Base-by-base conservation (phyloP, 2,113 vertebrate species). In the Climacteris rufus region DNA sequence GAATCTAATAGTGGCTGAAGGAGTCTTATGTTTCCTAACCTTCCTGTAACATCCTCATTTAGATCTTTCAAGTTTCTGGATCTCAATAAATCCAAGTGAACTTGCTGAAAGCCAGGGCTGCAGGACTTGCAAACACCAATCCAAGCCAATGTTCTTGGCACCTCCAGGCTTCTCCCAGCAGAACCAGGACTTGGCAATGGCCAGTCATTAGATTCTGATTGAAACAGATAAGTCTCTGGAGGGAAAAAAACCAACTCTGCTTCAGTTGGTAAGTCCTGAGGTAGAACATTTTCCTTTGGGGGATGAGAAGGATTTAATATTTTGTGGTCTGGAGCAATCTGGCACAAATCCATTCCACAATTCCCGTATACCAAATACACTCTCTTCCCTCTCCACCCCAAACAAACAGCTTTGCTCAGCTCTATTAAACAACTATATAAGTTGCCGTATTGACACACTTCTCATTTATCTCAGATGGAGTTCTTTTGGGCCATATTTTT, bases 401-500 rank as follows among this genome's bases (percentile, higher is more conserved):
- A n/a, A 23, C 33, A 86, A 64, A 47, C 9, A 72, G 22, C 47
- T 92, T 87, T 82, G 74, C 49, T 91, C n/a, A 72, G 22, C 49
- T 84, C 35, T 27, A 52, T 79, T 79, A 56, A 76, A 91, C 60
- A 81, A 14, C 63, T 17, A 4, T 89, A 75, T 93, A 83, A 94
- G 91, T 40, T 90, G 68, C 37, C 8, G 0, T 65, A 40, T 93
- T 92, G 54, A 28, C 71, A 76, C 7, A 2, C 24, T 75, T 88
- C 63, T 86, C 25, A 15, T 90, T 96, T 89, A n/a, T 95, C 52
- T 83, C 76, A 83, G 22, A 50, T 70, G 78, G 52, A 80, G 40
- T 57, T 93, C 89, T 86, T 64, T 83, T 10, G 10, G 69, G 30
- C 21, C 33, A 25, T 92, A 88, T 91, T 94, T 96, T 91, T 94